A percentile compares a stretch with the other conserved stretches of the same genome.
phyloP scores from a whole-genome alignment of 2,888 invertebrate species.

The Epinotia demarniana region DNA sequence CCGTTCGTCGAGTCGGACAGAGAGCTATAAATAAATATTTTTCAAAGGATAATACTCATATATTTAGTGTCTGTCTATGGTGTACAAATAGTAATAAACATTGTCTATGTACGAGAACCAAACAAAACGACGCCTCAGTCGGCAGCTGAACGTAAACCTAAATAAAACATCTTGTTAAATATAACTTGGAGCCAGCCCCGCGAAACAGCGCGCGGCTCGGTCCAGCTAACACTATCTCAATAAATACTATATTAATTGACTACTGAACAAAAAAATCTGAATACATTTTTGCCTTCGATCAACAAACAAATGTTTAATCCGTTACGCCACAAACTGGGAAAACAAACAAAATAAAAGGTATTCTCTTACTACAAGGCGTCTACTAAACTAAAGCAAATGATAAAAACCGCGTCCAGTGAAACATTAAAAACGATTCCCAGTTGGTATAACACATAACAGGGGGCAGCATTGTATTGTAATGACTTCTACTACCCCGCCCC shows the following conservation, averaged over 20 bases:
- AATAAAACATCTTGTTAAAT: slow-evolving; percentile 56
- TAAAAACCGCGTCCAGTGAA: slow-evolving; percentile 49
- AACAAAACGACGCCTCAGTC: slow-evolving; percentile 63
- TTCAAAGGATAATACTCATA: slow-evolving; percentile 44
- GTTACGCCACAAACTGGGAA: slow-evolving; percentile 57
- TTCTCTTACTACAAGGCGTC: slow-evolving; percentile 63
- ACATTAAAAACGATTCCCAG: slow-evolving; percentile 45
- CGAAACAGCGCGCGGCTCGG: slow-evolving; percentile 52
- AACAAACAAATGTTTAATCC: slow-evolving; percentile 42
- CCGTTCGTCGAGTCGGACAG: slow-evolving; percentile 51
- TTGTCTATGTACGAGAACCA: slow-evolving; percentile 58
- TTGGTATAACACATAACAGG: slow-evolving; percentile 36
- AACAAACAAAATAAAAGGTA: slow-evolving; percentile 58
- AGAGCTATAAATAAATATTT: slow-evolving; percentile 54
- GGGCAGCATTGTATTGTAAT: neutral
- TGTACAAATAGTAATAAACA: slow-evolving; percentile 56
- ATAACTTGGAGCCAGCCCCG: slow-evolving; percentile 59
- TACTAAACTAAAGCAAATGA: slow-evolving; percentile 45
- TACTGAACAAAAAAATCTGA: slow-evolving; percentile 62
- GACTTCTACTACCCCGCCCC: neutral
- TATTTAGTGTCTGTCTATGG: slow-evolving; percentile 61
- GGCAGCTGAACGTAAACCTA: slow-evolving; percentile 62
- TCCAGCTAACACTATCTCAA: slow-evolving; percentile 60
- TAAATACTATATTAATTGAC: slow-evolving; percentile 69
- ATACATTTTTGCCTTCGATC: slow-evolving; percentile 50